Evolutionary conservation across 1,140 invertebrate genomes (phyloP), one percentile per base, ranked within the genome.

Genomic region (Drosophila watanabei): DNA sequence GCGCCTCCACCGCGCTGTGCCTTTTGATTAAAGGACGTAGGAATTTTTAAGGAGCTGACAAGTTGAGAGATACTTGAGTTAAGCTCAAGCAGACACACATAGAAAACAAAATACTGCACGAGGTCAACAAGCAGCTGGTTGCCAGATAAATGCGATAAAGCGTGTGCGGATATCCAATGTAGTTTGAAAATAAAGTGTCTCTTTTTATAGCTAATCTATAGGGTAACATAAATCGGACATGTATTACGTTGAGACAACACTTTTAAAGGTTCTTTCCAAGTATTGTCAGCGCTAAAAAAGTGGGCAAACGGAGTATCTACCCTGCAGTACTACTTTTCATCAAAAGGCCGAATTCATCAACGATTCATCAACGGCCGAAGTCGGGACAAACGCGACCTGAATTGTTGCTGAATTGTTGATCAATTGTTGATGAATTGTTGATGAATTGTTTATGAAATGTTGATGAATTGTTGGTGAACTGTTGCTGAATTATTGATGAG

Each of bases 1-100:
- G 43, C 37, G 37, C 11, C 59, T 57, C 48, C 28, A 24, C 41
- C 32, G 33, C 28, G 28, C 61, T 66, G 41, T 66, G 61, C 45
- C 35, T 77, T 76, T 77, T 77, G 51, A 77, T 77, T 76, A 75
- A 76, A 48, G 37, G 39, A 48, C 33, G 72, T 39, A 65, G 43
- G 51, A 58, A 76, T 76, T 76, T 65, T 57, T 75, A 65, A 65
- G 73, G 45, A 65, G 60, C 52, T 58, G 71, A 76, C 73, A 75
- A 64, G 48, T 57, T 75, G 43, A 76, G 59, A 65, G 71, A 30
- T 76, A 33, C 73, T 65, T 52, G 37, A 58, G 72, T 56, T 76
- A 76, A 64, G 48, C 61, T 65, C 72, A 37, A 64, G 43, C 30
- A 56, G 39, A 30, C 30, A 63, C 48, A 72, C 46, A 46, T 35